These are phyloP conservation scores for Chamaetylas fuelleborni DNA, from an alignment of 2,113 vertebrate species.

Conservation along the genomic window DNA sequence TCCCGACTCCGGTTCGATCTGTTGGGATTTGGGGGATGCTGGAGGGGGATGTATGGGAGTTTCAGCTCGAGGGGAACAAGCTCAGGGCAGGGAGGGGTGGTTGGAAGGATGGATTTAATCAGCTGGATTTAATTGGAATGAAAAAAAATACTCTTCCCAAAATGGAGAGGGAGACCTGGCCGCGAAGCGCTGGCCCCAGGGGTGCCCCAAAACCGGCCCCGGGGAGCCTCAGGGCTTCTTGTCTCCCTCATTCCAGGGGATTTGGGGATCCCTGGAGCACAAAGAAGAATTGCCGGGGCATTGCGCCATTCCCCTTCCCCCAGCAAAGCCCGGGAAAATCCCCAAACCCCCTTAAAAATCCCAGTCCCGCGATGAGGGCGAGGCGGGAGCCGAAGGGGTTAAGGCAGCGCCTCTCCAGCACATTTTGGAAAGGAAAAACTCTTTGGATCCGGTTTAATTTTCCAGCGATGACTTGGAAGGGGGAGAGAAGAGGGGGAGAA, in stretches of 20 bases:
- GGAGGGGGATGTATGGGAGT: not conserved
- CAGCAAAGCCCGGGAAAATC: not conserved
- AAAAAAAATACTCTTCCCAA: not conserved
- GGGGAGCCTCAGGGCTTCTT: rapidly evolving
- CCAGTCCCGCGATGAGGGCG: rapidly evolving
- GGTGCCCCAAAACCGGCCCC: rapidly evolving
- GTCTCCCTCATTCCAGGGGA: not conserved
- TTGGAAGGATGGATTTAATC: not conserved
- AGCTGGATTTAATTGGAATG: not conserved
- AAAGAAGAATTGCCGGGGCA: rapidly evolving
- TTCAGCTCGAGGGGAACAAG: not conserved
- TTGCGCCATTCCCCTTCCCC: not conserved
- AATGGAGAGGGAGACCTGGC: not conserved
- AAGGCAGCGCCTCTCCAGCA: conserved; percentile 27
- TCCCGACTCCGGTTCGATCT: rapidly evolving
- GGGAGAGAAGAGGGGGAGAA: conserved; percentile 11
- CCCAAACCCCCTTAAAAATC: not conserved
- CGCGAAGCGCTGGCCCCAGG: rapidly evolving
- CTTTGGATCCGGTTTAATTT: conserved; percentile 51
- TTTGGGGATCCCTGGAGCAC: not conserved
- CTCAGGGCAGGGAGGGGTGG: not conserved
- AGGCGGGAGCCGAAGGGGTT: not conserved
- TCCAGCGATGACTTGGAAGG: conserved; percentile 37
- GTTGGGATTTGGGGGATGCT: not conserved
- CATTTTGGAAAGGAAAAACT: conserved; percentile 55